Percentiles rank a stretch among this genome's conserved stretches.
These are phyloP conservation scores for Fregetta grallaria DNA, from an alignment of 2,113 vertebrate genomes.

Conservation along the genomic window DNA sequence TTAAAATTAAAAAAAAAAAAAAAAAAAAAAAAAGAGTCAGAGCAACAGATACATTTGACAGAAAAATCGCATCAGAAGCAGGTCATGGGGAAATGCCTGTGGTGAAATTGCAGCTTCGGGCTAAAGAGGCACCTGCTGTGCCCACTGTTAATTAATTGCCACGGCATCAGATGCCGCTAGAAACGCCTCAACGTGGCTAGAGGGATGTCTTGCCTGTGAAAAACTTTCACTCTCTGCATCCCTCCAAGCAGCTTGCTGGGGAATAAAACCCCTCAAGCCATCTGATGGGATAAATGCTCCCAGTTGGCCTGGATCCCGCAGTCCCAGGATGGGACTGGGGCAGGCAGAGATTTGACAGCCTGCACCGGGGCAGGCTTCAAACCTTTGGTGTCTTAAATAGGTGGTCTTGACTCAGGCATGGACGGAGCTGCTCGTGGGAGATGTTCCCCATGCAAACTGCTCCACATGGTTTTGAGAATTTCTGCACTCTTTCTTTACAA, in stretches of 20 bases:
- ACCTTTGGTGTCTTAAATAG: not conserved
- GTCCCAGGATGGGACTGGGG: not conserved
- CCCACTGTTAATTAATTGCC: not conserved
- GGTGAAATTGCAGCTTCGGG: not conserved
- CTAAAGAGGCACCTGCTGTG: constrained; percentile 20
- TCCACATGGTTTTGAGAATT: not conserved
- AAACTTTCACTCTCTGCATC: not conserved
- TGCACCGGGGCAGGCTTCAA: not conserved
- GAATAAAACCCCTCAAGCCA: not conserved
- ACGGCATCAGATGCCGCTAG: not conserved
- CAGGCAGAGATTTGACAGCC: not conserved
- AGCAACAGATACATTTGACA: constrained; percentile 35
- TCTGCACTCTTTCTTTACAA: not conserved
- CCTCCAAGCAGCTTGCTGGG: not conserved
- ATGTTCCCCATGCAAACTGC: not conserved
- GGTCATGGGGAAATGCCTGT: not conserved
- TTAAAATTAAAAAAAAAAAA: not conserved
- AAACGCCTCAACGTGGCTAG: not conserved
- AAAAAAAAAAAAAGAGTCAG: not conserved
- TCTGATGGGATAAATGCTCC: not conserved
- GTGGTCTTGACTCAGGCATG: not conserved
- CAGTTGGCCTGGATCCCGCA: not conserved
- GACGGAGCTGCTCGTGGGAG: not conserved
- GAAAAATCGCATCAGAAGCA: not conserved
- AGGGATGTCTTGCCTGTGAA: not conserved